Conservation (phyloP, 1,140 invertebrate species). For the Lordiphosa stackelbergi region DNA sequence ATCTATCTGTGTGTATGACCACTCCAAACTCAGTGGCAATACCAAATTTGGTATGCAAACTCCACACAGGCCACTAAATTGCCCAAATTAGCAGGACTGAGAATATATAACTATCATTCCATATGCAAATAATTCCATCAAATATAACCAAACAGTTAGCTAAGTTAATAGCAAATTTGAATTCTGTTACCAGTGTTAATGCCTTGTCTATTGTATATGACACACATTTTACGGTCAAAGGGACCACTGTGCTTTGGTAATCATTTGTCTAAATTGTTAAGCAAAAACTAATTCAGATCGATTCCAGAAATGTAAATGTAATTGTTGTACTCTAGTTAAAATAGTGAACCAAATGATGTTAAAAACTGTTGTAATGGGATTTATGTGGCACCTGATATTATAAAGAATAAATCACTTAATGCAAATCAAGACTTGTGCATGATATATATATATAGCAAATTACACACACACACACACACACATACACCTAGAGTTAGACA, state of each 20-base stretch:
- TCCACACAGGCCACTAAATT: too few relatives aligned
- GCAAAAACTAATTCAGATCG: conserved; percentile 7
- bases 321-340: conserved; percentile 35
- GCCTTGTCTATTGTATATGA: conserved; percentile 37
- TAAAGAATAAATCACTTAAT: background rate
- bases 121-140: too few relatives aligned
- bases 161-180: too few relatives aligned
- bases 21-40: too few relatives aligned
- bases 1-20: too few relatives aligned
- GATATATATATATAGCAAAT: conserved; percentile 7
- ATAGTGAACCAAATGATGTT: conserved; percentile 13
- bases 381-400: too few relatives aligned
- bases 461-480: background rate
- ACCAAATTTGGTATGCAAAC: too few relatives aligned
- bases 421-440: conserved; percentile 10
- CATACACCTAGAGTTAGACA: too few relatives aligned
- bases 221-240: conserved; percentile 40
- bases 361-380: conserved; percentile 11
- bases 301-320: conserved; percentile 33
- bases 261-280: background rate
- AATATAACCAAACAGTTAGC: too few relatives aligned
- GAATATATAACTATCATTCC: too few relatives aligned
- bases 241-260: conserved; percentile 28
- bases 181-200: conserved; percentile 6
- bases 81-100: too few relatives aligned